Evolutionary conservation across 1,140 invertebrate genomes (phyloP).

Genomic region (Dysdera silvatica): DNA sequence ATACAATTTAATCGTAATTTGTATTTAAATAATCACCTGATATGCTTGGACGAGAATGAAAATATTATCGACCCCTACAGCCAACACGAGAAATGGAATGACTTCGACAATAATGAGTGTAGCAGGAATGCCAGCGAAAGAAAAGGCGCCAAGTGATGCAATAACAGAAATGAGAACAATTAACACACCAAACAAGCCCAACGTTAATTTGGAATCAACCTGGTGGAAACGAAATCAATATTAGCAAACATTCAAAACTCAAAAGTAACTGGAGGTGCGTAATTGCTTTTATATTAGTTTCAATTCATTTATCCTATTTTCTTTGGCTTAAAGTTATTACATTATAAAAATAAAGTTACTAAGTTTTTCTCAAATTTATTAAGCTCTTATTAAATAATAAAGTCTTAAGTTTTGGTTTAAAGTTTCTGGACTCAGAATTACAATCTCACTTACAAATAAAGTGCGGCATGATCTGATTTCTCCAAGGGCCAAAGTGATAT

Average conservation of each 20-base stretch:
- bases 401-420: too few species aligned
- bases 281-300: too few species aligned
- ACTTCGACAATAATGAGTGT: conserved; percentile 88
- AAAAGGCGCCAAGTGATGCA: conserved; percentile 76
- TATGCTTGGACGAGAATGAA: conserved; percentile 76
- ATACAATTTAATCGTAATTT: too few species aligned
- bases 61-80: conserved; percentile 91
- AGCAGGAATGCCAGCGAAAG: conserved; percentile 64
- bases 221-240: conserved; percentile 47
- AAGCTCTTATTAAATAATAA: too few species aligned
- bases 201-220: conserved; percentile 40
- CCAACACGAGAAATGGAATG: conserved; percentile 83
- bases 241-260: not conserved
- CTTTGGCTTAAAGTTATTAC: too few species aligned
- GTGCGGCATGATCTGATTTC: conserved; percentile 65
- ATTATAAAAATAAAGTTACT: not conserved
- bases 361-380: not conserved
- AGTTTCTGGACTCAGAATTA: too few species aligned
- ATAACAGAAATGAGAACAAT: conserved; percentile 74
- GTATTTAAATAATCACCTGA: conserved; percentile 43
- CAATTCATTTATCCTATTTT: too few species aligned
- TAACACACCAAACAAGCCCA: conserved; percentile 74
- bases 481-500: conserved; percentile 88
- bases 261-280: not conserved
- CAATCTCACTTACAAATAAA: conserved; percentile 21